Evolutionary conservation across 1,140 invertebrate genomes (phyloP), one percentile per base, ranked within the genome.

Genomic region (Aphelenchoides besseyi): DNA sequence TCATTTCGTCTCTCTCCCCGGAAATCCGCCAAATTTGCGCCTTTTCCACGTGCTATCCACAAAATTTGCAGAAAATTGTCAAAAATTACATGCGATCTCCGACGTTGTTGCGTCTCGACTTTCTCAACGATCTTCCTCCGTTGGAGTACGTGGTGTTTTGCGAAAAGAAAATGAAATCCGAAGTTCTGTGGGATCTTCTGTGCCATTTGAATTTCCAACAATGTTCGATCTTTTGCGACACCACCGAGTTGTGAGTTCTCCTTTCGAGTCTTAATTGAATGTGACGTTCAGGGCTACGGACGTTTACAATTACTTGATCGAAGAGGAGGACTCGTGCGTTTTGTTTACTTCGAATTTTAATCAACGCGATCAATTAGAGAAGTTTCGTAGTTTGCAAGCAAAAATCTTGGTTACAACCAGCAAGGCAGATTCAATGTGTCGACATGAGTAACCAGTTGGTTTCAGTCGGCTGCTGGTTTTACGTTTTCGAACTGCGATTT

Each of bases 31-130:
- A 98, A 88, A 89, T 94, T 16, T 89, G 97, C 74, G 91, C 92
- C 36, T 89, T 91, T 28, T 97, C 94, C 86, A 95, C 95, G 26
- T 98, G 95, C n/a, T 97, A 93, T 86, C 89, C 91, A 16, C 87
- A 90, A 74, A 88, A 89, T 77, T 85, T 94, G 62, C 89, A 91
- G 74, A 84, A 87, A 28, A 89, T 92, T 78, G 85, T 96, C 52
- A 86, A 88, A 48, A 86, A 88, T 54, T 92, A 92, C 82, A 94
- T 97, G 90, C 85, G 89, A 59, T 89, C 90, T 76, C 91, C 92
- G 16, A 88, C 90, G 68, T 87, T 90, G 85, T 86, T 91, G 68
- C 86, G 90, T 69, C 86, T 92, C 71, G 86, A 89, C 73, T 73
- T 82, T 35, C 86, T 87, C 12, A 84, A 87, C 30, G 77, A 89